Base-by-base conservation (phyloP, 2,888 invertebrate species). In the Fragum fragum region DNA sequence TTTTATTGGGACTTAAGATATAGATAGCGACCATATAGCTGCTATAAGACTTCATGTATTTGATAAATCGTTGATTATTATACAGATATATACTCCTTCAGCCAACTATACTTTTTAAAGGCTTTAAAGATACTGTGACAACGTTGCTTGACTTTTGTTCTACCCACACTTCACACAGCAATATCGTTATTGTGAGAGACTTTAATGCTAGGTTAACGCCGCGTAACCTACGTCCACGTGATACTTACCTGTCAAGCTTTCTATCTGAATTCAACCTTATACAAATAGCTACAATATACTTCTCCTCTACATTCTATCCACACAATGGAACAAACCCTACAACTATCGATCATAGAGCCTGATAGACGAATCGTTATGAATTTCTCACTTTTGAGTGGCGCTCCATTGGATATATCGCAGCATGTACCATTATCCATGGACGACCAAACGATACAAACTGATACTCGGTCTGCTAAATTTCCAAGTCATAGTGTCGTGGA, bases 1-100 rank as follows among this genome's bases (percentile, higher is more conserved):
- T 11, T 59, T 6, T 29, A 42, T n/a, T n/a, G 57, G 59, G 32
- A 23, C 52, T 18, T 7, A 69, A 16, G 69, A 69, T 26, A 70
- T 29, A 11, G 18, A 59, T 16, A 70, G 70, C 28, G 76, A 76
- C n/a, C n/a, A n/a, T n/a, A n/a, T n/a, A 16, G 76, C 28, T 11
- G 76, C 69, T 18, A 59, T 76, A 21, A 36, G 23, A 29, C 26
- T 76, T 9, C 6, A 7, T 32, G 18, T 36, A 7, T 6, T 3
- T 23, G 29, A 29, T 11, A 29, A 11, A 32, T 23, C 21, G 9
- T 26, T 21, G 1, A 3, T 23, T 57, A 26, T 57, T 26, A 14
- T 57, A 11, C 57, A 57, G 26, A n/a, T 23, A 23, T 57, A 57
- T 23, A 5, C 23, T 5, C 57, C 57, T n/a, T 57, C 23, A 3